Evolutionary conservation across 2,113 vertebrate species (phyloP).

Genomic region (Pholis gunnellus): DNA sequence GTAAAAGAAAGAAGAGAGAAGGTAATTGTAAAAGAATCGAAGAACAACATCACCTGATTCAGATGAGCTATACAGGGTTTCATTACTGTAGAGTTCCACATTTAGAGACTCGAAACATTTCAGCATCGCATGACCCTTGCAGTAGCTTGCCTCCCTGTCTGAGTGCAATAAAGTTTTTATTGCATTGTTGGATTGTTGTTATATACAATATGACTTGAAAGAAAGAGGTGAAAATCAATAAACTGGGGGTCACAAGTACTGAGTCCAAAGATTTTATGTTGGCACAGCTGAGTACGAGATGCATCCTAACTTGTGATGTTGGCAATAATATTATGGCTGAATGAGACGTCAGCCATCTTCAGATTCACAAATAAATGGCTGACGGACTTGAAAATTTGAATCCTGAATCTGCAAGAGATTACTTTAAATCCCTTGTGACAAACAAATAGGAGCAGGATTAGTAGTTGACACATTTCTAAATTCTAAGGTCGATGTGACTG

Average conservation of each 20-base stretch:
- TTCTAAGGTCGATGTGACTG: slow-evolving; percentile 55
- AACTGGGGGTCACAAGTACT: slow-evolving; percentile 45
- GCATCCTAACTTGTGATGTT: slow-evolving; percentile 34
- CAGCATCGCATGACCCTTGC: slow-evolving; percentile 54
- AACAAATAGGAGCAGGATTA: slow-evolving; percentile 19
- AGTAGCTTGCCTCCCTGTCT: slow-evolving; percentile 72
- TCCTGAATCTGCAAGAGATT: slow-evolving; percentile 30
- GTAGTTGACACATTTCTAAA: slow-evolving; percentile 39
- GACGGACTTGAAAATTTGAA: slow-evolving; percentile 25
- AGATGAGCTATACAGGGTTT: slow-evolving; percentile 74
- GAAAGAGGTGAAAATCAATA: slow-evolving; percentile 40
- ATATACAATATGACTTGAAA: slow-evolving; percentile 72
- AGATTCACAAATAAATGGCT: slow-evolving; percentile 26
- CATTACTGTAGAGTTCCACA: slow-evolving; percentile 53
- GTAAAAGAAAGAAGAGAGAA: slow-evolving; percentile 70
- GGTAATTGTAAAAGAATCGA: slow-evolving; percentile 61
- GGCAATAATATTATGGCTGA: slow-evolving; percentile 38
- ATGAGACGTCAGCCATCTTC: slow-evolving; percentile 19
- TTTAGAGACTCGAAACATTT: slow-evolving; percentile 53
- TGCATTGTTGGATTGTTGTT: slow-evolving; percentile 77
- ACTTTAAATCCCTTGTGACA: not conserved
- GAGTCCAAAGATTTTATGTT: slow-evolving; percentile 43
- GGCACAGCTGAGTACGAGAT: slow-evolving; percentile 13
- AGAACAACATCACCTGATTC: slow-evolving; percentile 75
- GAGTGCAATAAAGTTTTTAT: slow-evolving; percentile 79